Base-by-base conservation (phyloP, 2,888 invertebrate species). In the Agrotis segetum region DNA sequence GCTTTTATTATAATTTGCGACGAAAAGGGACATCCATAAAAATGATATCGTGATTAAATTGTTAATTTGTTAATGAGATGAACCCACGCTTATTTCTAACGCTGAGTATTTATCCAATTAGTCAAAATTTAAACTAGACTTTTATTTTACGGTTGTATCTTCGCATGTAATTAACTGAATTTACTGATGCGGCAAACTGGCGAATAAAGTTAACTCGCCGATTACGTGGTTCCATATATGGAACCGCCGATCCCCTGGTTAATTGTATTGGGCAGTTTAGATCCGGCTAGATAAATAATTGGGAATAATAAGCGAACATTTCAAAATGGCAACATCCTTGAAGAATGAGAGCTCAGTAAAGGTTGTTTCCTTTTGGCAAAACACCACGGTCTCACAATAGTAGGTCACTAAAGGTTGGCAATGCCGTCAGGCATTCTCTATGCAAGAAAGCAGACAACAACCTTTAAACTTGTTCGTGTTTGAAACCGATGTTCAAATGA, bases 201-300 rank as follows among this genome's bases (percentile, higher is more conserved):
- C 81, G 83, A 88, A 89, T 87, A 75, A 85, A 86, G 83, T 88
- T 87, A 88, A 85, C 79, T 86, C 71, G 75, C 19, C 87, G 82
- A 90, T 89, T 90, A 87, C 81, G 89, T 84, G 86, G 85, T 83
- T 88, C 84, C 87, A 86, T 88, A 86, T 85, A 83, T 73, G 83
- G 83, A 73, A 75, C 74, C 71, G 67, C 72, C 71, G 68, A 71
- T 58, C 52, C 81, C 73, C 78, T 67, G 59, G 74, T 77, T 83
- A 88, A 88, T 87, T 87, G 74, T 79, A 84, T 73, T 69, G 77
- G 74, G 77, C 77, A 85, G 75, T 86, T 87, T 77, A 79, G 81
- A 78, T 71, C 71, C 79, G 79, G 78, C 66, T 77, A 74, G 83
- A 87, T 76, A 56, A 55, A 67, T 84, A 88, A 87, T 88, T 88